These are phyloP conservation scores for Mus spicilegus DNA, from an alignment of 2,113 vertebrate genomes.

Conservation along the genomic window DNA sequence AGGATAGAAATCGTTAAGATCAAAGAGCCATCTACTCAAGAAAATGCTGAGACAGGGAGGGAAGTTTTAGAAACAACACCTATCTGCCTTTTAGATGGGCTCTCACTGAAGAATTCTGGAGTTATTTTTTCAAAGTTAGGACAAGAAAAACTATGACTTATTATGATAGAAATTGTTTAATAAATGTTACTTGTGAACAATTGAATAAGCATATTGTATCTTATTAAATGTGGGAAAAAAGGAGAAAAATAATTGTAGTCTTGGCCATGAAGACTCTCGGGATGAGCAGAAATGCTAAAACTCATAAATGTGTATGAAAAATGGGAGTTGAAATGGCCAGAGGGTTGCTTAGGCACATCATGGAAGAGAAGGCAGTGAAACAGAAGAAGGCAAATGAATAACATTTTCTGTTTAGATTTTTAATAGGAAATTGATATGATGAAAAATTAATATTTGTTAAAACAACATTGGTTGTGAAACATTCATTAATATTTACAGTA, in stretches of 20 bases:
- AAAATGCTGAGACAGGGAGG: conserved; percentile 17
- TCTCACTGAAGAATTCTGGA: conserved; percentile 30
- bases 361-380: conserved; percentile 71
- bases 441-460: conserved; percentile 64
- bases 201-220: conserved; percentile 44
- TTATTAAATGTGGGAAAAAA: conserved; percentile 52
- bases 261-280: conserved; percentile 47
- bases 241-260: conserved; percentile 53
- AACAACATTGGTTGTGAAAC: conserved; percentile 40
- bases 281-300: conserved; percentile 42
- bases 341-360: conserved; percentile 54
- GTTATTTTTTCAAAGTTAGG: conserved; percentile 51
- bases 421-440: conserved; percentile 53
- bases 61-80: conserved; percentile 34
- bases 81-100: not conserved
- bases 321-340: conserved; percentile 66
- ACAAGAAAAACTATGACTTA: conserved; percentile 53
- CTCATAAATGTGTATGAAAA: conserved; percentile 74
- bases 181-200: conserved; percentile 55
- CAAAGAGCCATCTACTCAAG: not conserved
- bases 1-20: conserved; percentile 9
- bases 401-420: conserved; percentile 58
- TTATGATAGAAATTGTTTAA: conserved; percentile 31
- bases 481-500: conserved; percentile 68
- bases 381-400: conserved; percentile 62